phyloP scores from a whole-genome alignment of 1,140 invertebrate genomes.

The Drosophila nebulosa region DNA sequence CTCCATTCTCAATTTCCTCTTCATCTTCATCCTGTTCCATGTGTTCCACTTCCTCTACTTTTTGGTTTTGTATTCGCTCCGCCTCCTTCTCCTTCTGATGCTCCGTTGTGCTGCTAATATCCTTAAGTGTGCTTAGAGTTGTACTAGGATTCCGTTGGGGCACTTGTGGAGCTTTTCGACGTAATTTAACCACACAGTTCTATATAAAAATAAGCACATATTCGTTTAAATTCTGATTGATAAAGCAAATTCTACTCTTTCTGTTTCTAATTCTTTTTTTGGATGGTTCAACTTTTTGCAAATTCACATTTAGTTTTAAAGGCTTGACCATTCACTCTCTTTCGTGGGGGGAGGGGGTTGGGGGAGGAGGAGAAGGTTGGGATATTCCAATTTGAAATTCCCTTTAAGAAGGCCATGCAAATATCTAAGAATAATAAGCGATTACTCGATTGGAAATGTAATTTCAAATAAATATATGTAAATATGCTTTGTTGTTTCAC shows the following conservation, averaged over 20 bases:
- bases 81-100: neutral
- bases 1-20: neutral
- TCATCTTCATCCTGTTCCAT: neutral
- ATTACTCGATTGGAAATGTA: neutral
- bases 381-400: neutral
- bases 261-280: neutral
- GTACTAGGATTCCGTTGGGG: constrained; percentile 61
- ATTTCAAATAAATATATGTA: neutral
- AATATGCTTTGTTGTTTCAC: neutral
- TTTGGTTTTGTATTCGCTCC: neutral
- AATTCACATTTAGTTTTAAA: too few relatives aligned
- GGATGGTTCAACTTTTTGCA: too few relatives aligned
- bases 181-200: constrained; percentile 62
- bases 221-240: neutral
- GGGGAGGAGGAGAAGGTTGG: too few relatives aligned
- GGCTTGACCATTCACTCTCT: too few relatives aligned
- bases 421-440: neutral
- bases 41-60: neutral
- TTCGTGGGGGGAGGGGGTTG: too few relatives aligned
- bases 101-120: constrained; percentile 6
- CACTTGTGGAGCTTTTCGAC: constrained; percentile 67
- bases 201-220: constrained; percentile 30
- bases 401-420: neutral
- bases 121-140: constrained; percentile 31
- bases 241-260: neutral